Base-by-base conservation (phyloP, 2,888 invertebrate genomes). In the Poecilobothrus nobilitatus region DNA sequence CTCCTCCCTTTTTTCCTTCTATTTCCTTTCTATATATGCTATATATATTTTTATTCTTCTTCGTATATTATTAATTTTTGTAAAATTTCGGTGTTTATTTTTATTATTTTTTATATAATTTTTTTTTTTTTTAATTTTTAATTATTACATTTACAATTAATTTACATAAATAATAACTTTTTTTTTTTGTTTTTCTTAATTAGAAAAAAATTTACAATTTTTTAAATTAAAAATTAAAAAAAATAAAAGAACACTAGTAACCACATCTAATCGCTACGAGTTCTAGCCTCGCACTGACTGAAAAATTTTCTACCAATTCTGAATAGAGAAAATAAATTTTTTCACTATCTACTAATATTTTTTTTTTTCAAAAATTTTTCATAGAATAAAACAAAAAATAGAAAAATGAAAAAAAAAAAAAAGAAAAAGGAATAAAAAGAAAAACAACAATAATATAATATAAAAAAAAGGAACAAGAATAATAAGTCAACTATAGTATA, bases 191-290 rank as follows among this genome's bases (percentile, higher is more conserved):
- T 41, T 3, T 8, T 41, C 7, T 41, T 41, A 12, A 12, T 41
- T 41, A 2, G 12, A 41, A 41, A 53, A 53, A 18, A 53, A 53
- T 53, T 53, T 53, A 12, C 6, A 15, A 53, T 18, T 53, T 53
- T 53, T 53, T 53, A 18, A 6, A 12, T 53, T 53, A 18, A 53
- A 53, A 18, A 18, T 18, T 18, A 53, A 53, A 53, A 53, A 53
- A 53, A 53, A 53, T 53, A 53, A 53, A 53, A 53, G 53, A 53
- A 53, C 53, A 18, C n/a, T 53, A 53, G 53, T 53, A 53, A 53
- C 53, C 78, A 81, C 81, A 79, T 80, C 81, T 80, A 80, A 77
- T 81, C 80, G 80, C 81, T 76, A 81, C 80, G 81, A 81, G 81
- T 81, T 80, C 80, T 79, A 78, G 78, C 80, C 81, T 81, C 81